Evolutionary conservation across 30 jellyfish, hydroid and myxozoan species (phyloP).

Genomic region (Mastigias papua): DNA sequence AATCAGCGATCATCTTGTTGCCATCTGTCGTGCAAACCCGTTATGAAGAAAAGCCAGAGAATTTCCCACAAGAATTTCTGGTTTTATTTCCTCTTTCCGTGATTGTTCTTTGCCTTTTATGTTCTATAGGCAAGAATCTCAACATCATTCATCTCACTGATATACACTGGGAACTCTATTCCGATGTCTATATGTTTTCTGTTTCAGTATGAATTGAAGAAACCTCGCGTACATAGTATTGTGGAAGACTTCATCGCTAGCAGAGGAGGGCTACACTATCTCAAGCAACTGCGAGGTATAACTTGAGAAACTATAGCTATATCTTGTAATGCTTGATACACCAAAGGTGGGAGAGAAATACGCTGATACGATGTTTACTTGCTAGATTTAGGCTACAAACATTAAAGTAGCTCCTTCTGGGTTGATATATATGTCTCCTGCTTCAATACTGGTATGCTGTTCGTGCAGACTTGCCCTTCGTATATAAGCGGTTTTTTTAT

Average conservation of each 20-base stretch:
- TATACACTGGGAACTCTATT: background rate
- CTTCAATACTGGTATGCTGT: too few species aligned
- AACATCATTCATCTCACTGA: background rate
- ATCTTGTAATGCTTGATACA: background rate
- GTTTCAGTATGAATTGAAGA: conserved; percentile 61
- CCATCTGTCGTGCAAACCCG: too few species aligned
- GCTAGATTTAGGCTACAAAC: too few species aligned
- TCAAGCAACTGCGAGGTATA: conserved; percentile 66
- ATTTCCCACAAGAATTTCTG: background rate
- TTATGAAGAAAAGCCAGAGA: too few species aligned
- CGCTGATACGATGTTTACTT: too few species aligned
- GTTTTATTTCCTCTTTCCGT: background rate
- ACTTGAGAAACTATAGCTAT: background rate
- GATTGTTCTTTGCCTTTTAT: background rate
- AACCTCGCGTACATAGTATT: conserved; percentile 47
- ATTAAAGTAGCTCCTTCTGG: too few species aligned
- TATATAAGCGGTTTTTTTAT: too few species aligned
- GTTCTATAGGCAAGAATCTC: background rate
- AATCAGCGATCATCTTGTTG: too few species aligned
- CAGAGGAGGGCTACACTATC: conserved; percentile 68
- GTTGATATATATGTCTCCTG: too few species aligned
- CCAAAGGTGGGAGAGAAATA: background rate
- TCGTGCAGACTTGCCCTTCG: too few species aligned
- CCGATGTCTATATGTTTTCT: background rate
- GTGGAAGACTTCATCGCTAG: conserved; percentile 62